phyloP scores from a whole-genome alignment of 2,113 vertebrate genomes.

The Sitta europaea region DNA sequence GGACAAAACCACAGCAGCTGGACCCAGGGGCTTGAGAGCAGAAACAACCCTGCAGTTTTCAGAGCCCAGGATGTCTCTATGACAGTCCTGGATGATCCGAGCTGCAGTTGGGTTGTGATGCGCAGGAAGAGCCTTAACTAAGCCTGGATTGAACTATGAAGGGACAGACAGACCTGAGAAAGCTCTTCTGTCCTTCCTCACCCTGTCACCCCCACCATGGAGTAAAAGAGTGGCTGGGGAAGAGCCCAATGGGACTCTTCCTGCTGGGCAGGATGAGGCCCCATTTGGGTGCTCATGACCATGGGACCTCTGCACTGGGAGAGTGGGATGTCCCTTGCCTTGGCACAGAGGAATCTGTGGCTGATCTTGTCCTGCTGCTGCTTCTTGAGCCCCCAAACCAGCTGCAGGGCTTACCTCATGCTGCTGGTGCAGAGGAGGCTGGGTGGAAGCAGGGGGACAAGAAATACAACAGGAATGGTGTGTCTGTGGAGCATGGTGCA shows the following conservation, averaged over 20 bases:
- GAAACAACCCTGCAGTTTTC: not conserved
- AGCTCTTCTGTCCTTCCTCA: not conserved
- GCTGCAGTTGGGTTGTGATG: not conserved
- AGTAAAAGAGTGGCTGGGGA: not conserved
- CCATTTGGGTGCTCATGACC: not conserved
- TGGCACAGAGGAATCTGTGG: not conserved
- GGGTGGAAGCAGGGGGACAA: not conserved
- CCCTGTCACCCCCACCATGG: not conserved
- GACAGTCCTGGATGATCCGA: too few species aligned
- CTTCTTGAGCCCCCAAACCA: not conserved
- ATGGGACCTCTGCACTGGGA: not conserved
- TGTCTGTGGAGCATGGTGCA: not conserved
- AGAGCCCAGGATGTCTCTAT: too few species aligned
- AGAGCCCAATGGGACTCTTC: not conserved
- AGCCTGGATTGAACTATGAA: not conserved
- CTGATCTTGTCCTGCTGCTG: not conserved
- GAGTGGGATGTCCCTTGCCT: not conserved
- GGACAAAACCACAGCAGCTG: rapidly evolving
- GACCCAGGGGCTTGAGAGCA: not conserved
- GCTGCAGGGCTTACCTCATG: rapidly evolving
- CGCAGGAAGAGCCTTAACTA: not conserved
- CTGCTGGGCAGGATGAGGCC: not conserved
- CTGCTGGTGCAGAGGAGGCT: not conserved
- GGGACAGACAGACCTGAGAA: not conserved
- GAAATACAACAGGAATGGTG: not conserved